phyloP scores from a whole-genome alignment of 1,140 invertebrate genomes.

The Heliconius hermathena region DNA sequence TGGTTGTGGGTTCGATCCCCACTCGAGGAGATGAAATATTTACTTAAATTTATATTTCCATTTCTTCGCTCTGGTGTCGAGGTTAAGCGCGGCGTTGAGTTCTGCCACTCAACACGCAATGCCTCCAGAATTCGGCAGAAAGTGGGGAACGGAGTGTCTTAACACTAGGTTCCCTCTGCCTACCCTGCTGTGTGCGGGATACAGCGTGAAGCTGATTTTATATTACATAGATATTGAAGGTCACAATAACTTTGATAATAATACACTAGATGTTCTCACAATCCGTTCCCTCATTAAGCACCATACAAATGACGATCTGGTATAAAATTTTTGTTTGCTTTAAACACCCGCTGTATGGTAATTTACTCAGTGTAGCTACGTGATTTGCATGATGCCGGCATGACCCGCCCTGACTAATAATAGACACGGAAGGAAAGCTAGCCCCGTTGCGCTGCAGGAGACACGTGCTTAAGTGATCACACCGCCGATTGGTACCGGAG shows the following conservation, averaged over 20 bases:
- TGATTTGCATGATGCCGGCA: slow-evolving; percentile 72
- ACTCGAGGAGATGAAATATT: too few species aligned
- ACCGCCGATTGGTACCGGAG: slow-evolving; percentile 32
- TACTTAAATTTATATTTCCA: too few species aligned
- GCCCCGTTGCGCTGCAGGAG: slow-evolving; percentile 59
- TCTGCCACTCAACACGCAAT: too few species aligned
- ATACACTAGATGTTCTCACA: neutral
- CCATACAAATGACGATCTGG: slow-evolving; percentile 35
- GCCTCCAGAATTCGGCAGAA: too few species aligned
- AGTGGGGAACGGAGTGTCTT: too few species aligned
- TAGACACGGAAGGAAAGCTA: slow-evolving; percentile 79
- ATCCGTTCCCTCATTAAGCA: slow-evolving; percentile 23
- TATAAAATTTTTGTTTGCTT: slow-evolving; percentile 57
- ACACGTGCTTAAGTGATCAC: slow-evolving; percentile 69
- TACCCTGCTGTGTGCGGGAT: too few species aligned
- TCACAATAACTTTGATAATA: neutral
- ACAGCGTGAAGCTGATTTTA: too few species aligned
- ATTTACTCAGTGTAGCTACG: slow-evolving; percentile 69
- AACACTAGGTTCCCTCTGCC: too few species aligned
- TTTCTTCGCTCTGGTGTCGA: too few species aligned
- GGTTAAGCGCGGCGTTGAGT: too few species aligned
- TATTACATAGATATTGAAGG: neutral
- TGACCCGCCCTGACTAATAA: slow-evolving; percentile 73
- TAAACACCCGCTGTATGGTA: slow-evolving; percentile 54
- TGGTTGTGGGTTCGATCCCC: too few species aligned